Conservation (phyloP, 2,113 vertebrate species). For the Microtus oregoni region DNA sequence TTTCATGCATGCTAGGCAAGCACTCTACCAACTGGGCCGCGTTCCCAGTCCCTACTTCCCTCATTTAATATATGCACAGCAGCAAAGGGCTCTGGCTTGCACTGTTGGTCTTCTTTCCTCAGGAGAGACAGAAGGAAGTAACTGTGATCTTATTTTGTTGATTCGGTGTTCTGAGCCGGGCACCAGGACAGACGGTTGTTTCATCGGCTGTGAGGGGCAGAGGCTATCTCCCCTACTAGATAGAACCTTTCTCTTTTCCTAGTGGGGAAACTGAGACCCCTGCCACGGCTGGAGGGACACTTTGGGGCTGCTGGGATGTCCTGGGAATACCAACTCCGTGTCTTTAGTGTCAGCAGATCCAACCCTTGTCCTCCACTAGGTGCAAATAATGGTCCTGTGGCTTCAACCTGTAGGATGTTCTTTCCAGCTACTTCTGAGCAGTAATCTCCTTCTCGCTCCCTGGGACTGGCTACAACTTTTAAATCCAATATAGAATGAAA, state of each 20-base stretch:
- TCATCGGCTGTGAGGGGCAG: not conserved
- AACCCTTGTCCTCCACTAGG: not conserved
- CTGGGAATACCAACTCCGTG: not conserved
- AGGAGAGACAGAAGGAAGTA: not conserved
- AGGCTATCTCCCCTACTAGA: fast-evolving
- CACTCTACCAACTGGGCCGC: not conserved
- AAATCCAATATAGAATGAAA: not conserved
- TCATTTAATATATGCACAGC: not conserved
- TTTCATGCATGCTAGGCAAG: not conserved
- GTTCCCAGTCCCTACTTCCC: not conserved
- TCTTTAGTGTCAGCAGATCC: fast-evolving
- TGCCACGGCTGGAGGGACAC: fast-evolving
- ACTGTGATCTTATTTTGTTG: not conserved
- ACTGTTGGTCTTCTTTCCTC: not conserved
- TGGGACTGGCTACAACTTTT: not conserved
- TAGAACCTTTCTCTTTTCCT: not conserved
- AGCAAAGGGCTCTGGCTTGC: not conserved
- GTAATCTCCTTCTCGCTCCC: not conserved
- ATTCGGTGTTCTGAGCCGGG: not conserved
- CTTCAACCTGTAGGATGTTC: not conserved
- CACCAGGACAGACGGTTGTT: not conserved
- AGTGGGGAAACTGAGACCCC: not conserved
- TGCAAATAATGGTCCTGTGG: not conserved
- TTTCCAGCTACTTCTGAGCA: not conserved
- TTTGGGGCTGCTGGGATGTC: not conserved